Conservation (phyloP, 2,113 vertebrate species). For the Rhineura floridana region DNA sequence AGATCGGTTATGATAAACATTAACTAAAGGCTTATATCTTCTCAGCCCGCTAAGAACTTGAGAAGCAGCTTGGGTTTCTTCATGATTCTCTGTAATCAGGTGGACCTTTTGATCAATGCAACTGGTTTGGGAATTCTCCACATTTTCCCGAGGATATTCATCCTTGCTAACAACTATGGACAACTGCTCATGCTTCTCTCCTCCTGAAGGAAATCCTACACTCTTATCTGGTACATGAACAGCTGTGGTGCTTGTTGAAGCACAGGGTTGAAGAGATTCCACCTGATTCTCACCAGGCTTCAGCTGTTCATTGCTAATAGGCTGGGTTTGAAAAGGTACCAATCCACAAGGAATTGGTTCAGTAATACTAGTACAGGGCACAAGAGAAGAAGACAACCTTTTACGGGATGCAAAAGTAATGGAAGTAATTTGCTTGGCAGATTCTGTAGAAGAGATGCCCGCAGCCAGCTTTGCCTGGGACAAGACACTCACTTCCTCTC, state of each 20-base stretch:
- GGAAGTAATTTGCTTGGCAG: constrained; percentile 67
- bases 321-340: constrained; percentile 26
- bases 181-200: background rate
- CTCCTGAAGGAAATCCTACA: constrained; percentile 14
- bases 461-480: constrained; percentile 13
- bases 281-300: background rate
- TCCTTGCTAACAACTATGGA: constrained; percentile 9
- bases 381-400: constrained; percentile 53
- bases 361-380: constrained; percentile 11
- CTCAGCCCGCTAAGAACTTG: background rate
- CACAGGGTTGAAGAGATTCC: background rate
- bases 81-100: background rate
- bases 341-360: constrained; percentile 47
- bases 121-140: constrained; percentile 18
- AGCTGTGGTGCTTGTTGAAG: background rate
- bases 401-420: constrained; percentile 75
- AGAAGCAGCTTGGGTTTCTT: constrained; percentile 23
- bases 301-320: constrained; percentile 19
- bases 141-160: constrained; percentile 43
- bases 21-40: background rate
- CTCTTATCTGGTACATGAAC: background rate
- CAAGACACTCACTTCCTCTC: background rate
- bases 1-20: fast-evolving
- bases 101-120: background rate
- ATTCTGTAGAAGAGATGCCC: constrained; percentile 36